Conservation (phyloP, 1,140 invertebrate species). For the Nilaparvata lugens region DNA sequence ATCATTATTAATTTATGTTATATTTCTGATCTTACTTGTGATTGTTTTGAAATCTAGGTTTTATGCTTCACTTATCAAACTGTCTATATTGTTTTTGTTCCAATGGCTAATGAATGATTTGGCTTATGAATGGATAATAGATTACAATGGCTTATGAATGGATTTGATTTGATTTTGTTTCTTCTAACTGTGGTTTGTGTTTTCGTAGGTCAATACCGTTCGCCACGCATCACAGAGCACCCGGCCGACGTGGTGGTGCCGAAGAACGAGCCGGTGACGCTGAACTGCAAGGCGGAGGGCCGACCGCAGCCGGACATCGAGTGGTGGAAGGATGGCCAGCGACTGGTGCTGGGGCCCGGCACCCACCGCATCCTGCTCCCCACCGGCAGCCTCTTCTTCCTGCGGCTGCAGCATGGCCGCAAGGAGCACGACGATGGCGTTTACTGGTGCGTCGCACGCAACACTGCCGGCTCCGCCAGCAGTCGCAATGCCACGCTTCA, state of each 20-base stretch:
- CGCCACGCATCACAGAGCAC: slow-evolving; percentile 87
- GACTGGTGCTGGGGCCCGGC: slow-evolving; percentile 51
- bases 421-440: slow-evolving; percentile 86
- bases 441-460: slow-evolving; percentile 91
- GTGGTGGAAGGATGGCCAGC: slow-evolving; percentile 84
- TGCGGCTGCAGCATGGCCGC: slow-evolving; percentile 77
- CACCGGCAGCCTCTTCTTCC: slow-evolving; percentile 86
- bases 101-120: too few species aligned
- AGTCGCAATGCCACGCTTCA: slow-evolving; percentile 88
- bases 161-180: too few species aligned
- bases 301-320: slow-evolving; percentile 77
- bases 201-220: slow-evolving; percentile 66
- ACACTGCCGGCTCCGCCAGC: slow-evolving; percentile 68
- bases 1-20: too few species aligned
- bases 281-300: slow-evolving; percentile 87
- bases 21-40: too few species aligned
- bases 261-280: slow-evolving; percentile 80
- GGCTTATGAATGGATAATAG: too few species aligned
- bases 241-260: slow-evolving; percentile 88
- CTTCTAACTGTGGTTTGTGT: neutral
- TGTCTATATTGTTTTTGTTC: too few species aligned
- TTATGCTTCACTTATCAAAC: too few species aligned
- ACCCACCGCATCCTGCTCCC: slow-evolving; percentile 82
- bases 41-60: too few species aligned
- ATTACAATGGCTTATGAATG: too few species aligned